These are phyloP conservation scores for Chloroceryle inda DNA, from an alignment of 2,797 vertebrate species.

Conservation along the genomic window DNA sequence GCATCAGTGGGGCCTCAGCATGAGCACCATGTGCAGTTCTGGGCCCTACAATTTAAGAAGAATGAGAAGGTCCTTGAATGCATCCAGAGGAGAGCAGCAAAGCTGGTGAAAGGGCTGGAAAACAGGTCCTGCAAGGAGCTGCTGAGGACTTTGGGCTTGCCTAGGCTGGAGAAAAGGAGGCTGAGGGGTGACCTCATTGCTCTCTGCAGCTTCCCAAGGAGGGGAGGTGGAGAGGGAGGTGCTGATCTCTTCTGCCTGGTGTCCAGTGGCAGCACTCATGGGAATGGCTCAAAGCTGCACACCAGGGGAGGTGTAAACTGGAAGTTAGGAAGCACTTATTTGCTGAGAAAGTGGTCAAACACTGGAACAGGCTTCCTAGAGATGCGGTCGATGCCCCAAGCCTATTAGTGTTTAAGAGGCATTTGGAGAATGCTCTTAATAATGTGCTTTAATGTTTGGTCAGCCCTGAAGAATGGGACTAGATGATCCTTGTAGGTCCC, in stretches of 20 bases:
- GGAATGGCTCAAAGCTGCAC: not conserved
- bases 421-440: not conserved
- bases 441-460: not conserved
- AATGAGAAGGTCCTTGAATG: fast-evolving
- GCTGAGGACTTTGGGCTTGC: not conserved
- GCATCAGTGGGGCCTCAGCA: not conserved
- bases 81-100: not conserved
- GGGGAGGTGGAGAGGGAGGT: not conserved
- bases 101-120: not conserved
- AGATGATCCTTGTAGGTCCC: not conserved
- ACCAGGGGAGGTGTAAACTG: not conserved
- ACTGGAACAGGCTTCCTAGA: not conserved
- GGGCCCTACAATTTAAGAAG: not conserved
- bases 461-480: not conserved
- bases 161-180: not conserved
- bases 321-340: not conserved
- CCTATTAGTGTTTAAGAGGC: not conserved
- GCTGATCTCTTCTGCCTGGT: not conserved
- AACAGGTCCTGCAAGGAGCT: fast-evolving
- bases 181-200: not conserved
- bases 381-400: not conserved
- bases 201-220: not conserved
- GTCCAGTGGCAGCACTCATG: not conserved
- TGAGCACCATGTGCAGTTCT: too few relatives aligned
- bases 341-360: not conserved